A percentile compares a stretch with the other conserved stretches of the same genome.
Evolutionary conservation across 2,888 invertebrate genomes (phyloP).

Genomic region (Perizoma flavofasciatum): DNA sequence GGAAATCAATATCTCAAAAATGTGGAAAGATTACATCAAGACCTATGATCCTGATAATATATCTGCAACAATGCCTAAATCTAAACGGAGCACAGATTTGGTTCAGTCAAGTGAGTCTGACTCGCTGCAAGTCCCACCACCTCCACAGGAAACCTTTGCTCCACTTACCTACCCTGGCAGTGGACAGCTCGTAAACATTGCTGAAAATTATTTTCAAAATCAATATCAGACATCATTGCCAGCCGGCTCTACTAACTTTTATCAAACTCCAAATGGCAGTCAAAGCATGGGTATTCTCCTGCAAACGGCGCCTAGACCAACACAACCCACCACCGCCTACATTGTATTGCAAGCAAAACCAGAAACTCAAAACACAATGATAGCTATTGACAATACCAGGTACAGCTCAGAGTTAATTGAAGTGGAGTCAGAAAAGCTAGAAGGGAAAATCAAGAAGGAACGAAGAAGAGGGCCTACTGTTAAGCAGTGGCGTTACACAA

Average conservation of each 20-base stretch:
- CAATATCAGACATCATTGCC: constrained; percentile 73
- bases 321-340: constrained; percentile 71
- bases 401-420: constrained; percentile 49
- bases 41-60: constrained; percentile 81
- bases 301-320: constrained; percentile 67
- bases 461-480: constrained; percentile 75
- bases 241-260: constrained; percentile 69
- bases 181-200: constrained; percentile 77
- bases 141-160: constrained; percentile 63
- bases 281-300: constrained; percentile 75
- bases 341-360: constrained; percentile 74
- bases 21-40: constrained; percentile 84
- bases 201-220: constrained; percentile 80
- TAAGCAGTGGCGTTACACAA: constrained; percentile 83
- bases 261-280: constrained; percentile 70
- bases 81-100: constrained; percentile 68
- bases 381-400: constrained; percentile 60
- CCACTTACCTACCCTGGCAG: constrained; percentile 73
- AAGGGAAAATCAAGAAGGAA: constrained; percentile 71
- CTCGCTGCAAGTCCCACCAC: constrained; percentile 46
- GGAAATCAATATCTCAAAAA: constrained; percentile 83
- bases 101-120: constrained; percentile 50
- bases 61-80: constrained; percentile 76
- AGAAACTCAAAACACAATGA: constrained; percentile 62
- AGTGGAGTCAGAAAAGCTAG: constrained; percentile 50